Base-by-base conservation (phyloP, 2,888 invertebrate genomes). In the Aphidoletes aphidimyza region DNA sequence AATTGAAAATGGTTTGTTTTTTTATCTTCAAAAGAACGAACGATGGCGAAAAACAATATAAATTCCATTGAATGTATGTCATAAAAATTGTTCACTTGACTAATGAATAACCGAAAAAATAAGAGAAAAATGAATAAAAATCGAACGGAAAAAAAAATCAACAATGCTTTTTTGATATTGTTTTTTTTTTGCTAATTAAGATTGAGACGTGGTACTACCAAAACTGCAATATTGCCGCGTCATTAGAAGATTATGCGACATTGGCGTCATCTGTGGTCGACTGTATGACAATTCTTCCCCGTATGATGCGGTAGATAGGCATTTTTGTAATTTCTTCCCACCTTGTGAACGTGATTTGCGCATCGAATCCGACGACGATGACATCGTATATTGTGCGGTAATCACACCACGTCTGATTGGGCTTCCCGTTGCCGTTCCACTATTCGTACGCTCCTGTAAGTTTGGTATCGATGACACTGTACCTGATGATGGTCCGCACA, bases 221-320 rank as follows among this genome's bases (percentile, higher is more conserved):
- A 96, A 95, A 95, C 95, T 96, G 95, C 95, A 95, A 95, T 95
- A 96, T 93, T 95, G 95, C 92, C 95, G 94, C 93, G 95, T 94
- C 92, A 94, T 93, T 91, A 94, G 93, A 91, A 94, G 93, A 92
- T 92, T 91, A 92, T 93, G 92, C 84, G 87, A 87, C 86, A 87
- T 85, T 85, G 87, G 86, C 85, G 87, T 86, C 88, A 87, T 87
- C 87, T 87, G 88, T 86, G 87, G 87, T 86, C 88, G 88, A 88
- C 88, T 88, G 87, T 88, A 89, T 89, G 88, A 89, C 89, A 89
- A 88, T 88, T 92, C 92, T 91, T 93, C 94, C 91, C 94, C 94
- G 93, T 95, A 94, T 91, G 94, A 94, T 91, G 95, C 95, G 90
- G 95, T 94, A 91, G 95, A 95, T 92, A 95, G 94, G 93, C 95